phyloP scores from a whole-genome alignment of 1,140 invertebrate species.

The Drosophila pachea region DNA sequence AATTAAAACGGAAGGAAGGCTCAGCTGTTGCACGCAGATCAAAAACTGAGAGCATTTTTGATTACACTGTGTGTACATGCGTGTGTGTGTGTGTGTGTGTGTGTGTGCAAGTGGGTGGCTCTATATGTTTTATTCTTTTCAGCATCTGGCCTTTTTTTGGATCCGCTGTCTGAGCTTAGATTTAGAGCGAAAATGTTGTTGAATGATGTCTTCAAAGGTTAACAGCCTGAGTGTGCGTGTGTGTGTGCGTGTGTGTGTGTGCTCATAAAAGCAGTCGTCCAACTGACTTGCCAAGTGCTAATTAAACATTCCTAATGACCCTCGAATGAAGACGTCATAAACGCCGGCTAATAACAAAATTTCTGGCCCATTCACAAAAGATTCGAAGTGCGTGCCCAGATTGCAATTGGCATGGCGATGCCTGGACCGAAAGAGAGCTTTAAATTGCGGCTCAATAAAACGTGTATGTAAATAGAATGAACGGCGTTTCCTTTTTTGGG shows the following conservation, averaged over 20 bases:
- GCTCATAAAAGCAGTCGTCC: slow-evolving; percentile 32
- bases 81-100: too few species aligned
- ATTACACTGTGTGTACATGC: neutral
- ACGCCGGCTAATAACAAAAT: slow-evolving; percentile 16
- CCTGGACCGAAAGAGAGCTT: neutral
- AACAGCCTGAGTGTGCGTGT: too few species aligned
- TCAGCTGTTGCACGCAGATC: neutral
- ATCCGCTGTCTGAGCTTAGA: neutral
- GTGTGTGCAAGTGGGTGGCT: too few species aligned
- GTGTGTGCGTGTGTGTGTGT: neutral
- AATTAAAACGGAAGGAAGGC: slow-evolving; percentile 17
- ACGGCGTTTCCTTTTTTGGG: slow-evolving; percentile 29
- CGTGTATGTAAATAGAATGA: slow-evolving; percentile 3
- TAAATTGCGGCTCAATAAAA: neutral
- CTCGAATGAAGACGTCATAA: slow-evolving; percentile 65
- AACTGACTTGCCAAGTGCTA: slow-evolving; percentile 51
- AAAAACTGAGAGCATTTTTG: neutral
- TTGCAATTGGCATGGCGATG: slow-evolving; percentile 40
- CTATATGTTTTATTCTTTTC: neutral
- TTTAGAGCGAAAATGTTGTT: neutral
- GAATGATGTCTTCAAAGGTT: neutral
- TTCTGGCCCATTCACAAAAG: slow-evolving; percentile 9
- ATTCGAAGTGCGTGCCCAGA: slow-evolving; percentile 36
- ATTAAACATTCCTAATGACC: slow-evolving; percentile 67
- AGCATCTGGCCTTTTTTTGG: neutral